Base-by-base conservation (phyloP, 2,888 invertebrate species). In the Eupithecia dodoneata region DNA sequence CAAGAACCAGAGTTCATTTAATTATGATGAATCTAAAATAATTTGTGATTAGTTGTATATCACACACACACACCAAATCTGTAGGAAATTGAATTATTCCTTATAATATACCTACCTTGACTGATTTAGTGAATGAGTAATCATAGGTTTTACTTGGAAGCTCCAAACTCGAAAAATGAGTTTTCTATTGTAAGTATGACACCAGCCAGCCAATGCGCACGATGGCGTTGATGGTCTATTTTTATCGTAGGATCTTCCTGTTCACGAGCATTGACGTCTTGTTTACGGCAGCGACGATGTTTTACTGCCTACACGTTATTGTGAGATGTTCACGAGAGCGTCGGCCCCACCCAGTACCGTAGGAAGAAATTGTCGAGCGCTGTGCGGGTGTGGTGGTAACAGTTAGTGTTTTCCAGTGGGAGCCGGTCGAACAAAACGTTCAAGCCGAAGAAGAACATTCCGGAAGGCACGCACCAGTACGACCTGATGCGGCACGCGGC, bases 401-500 rank as follows among this genome's bases (percentile, higher is more conserved):
- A 47, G 70, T 70, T 45, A 59, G 77, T 52, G 15, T 82, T 73
- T 90, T 86, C n/a, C 88, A 97, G 97, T 93, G 98, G 98, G 90
- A 97, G 97, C 93, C 97, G 98, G 90, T 98, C 98, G 81, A 98
- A 98, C 85, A 99, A 99, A 96, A 99, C 99, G 75, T 99, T 99
- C 92, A 99, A 99, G 93, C 99, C 99, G 81, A 99, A 99, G 95
- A 99, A 99, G 94, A 99, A 99, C 94, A 99, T 99, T 88, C 99
- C 99, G 0, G 99, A 99, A 93, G 99, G 99, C 79, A 99, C 99
- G 67, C 99, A 99, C 95, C 99, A 99, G 92, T 99, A 99, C 97
- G 99, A 99, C 94, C 96, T 99, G 92, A 99, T 99, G 99, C 98
- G 99, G 95, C 99, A 99, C 96, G 99, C 99, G n/a, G 99, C 99